phyloP scores from a whole-genome alignment of 1,140 invertebrate species.

The Latrodectus geometricus region DNA sequence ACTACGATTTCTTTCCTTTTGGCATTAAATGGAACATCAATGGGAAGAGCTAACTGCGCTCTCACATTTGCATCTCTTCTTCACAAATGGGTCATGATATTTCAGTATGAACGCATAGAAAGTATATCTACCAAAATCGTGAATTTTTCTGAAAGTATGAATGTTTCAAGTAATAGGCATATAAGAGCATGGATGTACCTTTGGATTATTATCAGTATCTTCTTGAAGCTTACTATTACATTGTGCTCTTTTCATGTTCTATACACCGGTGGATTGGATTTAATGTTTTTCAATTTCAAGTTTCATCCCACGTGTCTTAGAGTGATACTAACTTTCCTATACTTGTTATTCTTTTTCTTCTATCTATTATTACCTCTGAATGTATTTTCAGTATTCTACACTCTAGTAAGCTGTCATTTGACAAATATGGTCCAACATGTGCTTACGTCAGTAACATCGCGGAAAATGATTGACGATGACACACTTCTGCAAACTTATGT shows the following conservation, averaged over 20 bases:
- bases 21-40: not conserved
- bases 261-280: not conserved
- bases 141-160: not conserved
- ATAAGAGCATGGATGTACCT: not conserved
- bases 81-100: not conserved
- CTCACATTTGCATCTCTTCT: not conserved
- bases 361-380: not conserved
- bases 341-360: not conserved
- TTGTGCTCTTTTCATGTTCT: not conserved
- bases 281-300: too few species aligned
- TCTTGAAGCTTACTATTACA: not conserved
- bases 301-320: not conserved
- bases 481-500: not conserved
- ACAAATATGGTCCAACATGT: not conserved
- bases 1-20: not conserved
- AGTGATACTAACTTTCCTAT: not conserved
- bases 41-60: not conserved
- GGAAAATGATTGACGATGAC: not conserved
- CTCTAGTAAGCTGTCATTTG: not conserved
- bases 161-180: not conserved
- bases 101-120: not conserved
- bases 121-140: not conserved
- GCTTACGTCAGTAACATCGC: not conserved
- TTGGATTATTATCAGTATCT: not conserved
- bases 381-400: not conserved